These are phyloP conservation scores for Crypturellus tataupa DNA, from an alignment of 2,797 vertebrate species.

Conservation along the genomic window DNA sequence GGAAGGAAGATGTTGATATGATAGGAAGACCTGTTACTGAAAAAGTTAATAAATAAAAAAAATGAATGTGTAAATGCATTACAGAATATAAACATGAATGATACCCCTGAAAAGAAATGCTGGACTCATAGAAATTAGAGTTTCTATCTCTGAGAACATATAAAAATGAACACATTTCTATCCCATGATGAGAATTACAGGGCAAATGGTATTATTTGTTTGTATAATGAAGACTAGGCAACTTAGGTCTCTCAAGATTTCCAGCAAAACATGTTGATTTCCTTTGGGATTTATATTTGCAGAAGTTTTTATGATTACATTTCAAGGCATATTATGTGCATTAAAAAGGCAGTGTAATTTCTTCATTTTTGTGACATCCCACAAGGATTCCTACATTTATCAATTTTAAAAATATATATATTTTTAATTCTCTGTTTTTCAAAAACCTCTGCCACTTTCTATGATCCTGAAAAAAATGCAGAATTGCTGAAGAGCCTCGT, in stretches of 20 bases:
- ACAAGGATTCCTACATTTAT: neutral
- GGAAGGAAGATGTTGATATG: neutral
- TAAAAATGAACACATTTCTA: neutral
- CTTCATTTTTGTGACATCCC: conserved; percentile 6
- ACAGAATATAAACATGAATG: neutral
- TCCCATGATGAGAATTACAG: conserved; percentile 42
- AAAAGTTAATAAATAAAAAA: neutral
- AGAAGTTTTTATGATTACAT: conserved; percentile 14
- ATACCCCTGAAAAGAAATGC: neutral
- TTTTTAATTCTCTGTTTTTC: neutral
- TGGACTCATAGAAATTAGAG: neutral
- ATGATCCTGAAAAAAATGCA: neutral
- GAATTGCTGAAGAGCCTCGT: neutral
- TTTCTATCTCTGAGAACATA: neutral
- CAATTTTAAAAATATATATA: too few relatives aligned
- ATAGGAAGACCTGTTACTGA: neutral
- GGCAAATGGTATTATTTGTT: conserved; percentile 48
- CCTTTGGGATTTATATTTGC: conserved; percentile 39
- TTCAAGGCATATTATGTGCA: conserved; percentile 44
- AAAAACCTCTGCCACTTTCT: neutral
- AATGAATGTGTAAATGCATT: neutral
- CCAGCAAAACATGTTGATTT: conserved; percentile 30
- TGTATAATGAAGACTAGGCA: conserved; percentile 25
- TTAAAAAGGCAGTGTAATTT: neutral
- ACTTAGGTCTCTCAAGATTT: conserved; percentile 34